A percentile compares a stretch with the other conserved stretches of the same genome.
phyloP scores from a whole-genome alignment of 2,113 vertebrate species.

The Aptenodytes forsteri region DNA sequence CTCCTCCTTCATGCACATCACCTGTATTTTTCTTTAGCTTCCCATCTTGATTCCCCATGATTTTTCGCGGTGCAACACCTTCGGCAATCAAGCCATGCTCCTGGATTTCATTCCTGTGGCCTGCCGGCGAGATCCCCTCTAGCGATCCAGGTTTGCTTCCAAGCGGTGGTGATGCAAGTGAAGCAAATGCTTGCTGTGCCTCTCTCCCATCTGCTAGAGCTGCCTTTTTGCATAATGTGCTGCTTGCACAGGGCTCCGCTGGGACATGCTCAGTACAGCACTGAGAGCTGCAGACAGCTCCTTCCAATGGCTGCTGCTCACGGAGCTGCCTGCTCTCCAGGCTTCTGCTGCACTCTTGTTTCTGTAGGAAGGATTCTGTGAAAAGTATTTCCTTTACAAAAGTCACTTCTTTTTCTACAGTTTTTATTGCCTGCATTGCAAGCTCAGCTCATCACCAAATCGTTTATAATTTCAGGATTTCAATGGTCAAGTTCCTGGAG shows the following conservation, averaged over 20 bases:
- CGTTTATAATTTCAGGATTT: background rate
- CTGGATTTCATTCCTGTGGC: conserved; percentile 12
- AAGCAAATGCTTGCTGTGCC: conserved; percentile 70
- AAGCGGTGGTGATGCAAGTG: conserved; percentile 73
- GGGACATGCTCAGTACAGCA: conserved; percentile 81
- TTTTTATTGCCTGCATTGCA: conserved; percentile 76
- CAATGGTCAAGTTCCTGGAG: background rate
- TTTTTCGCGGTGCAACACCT: conserved; percentile 67
- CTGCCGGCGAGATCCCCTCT: conserved; percentile 35
- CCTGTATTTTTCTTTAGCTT: conserved; percentile 86
- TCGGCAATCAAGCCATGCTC: conserved; percentile 81
- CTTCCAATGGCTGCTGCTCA: conserved; percentile 73
- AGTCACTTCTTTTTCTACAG: conserved; percentile 76
- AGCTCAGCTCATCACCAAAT: background rate
- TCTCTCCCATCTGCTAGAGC: conserved; percentile 78
- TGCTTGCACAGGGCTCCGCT: conserved; percentile 76
- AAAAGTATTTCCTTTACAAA: conserved; percentile 77
- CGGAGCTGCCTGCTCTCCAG: background rate
- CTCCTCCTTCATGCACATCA: conserved; percentile 80
- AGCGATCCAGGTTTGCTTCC: conserved; percentile 69
- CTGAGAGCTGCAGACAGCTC: conserved; percentile 69
- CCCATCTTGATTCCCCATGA: conserved; percentile 97
- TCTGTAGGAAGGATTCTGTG: conserved; percentile 75
- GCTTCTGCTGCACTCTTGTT: conserved; percentile 55
- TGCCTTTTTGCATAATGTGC: conserved; percentile 80